Conservation (phyloP, 2,113 vertebrate species). For the Nibea coibor region DNA sequence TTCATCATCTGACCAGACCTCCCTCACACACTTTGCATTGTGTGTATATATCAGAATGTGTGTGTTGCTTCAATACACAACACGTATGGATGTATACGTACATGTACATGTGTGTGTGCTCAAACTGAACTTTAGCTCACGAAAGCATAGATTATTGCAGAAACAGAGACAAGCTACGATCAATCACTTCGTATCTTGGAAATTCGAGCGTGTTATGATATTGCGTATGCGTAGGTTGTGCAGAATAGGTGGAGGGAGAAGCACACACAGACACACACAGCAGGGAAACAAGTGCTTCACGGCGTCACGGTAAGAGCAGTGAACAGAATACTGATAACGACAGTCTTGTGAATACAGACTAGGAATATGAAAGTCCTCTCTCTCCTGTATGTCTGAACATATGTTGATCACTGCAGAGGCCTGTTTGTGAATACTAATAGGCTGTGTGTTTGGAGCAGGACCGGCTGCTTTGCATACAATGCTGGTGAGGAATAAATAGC, state of each 20-base stretch:
- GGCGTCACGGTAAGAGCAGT: conserved; percentile 22
- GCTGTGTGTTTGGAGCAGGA: conserved; percentile 33
- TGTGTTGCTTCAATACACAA: neutral
- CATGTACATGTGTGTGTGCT: neutral
- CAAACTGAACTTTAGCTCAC: neutral
- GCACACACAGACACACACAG: neutral
- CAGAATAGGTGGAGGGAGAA: conserved; percentile 1
- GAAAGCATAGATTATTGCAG: conserved; percentile 6
- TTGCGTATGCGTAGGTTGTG: conserved; percentile 45
- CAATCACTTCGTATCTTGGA: conserved; percentile 26
- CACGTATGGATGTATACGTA: neutral
- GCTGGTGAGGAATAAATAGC: conserved; percentile 13
- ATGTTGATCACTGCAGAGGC: conserved; percentile 67
- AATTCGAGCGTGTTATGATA: conserved; percentile 20
- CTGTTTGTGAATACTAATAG: conserved; percentile 73
- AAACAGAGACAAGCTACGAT: neutral
- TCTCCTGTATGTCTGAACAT: conserved; percentile 54
- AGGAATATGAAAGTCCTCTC: conserved; percentile 48
- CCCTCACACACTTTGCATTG: conserved; percentile 21
- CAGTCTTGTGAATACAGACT: conserved; percentile 30
- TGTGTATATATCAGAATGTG: conserved; percentile 12
- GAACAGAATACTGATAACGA: conserved; percentile 64
- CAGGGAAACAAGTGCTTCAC: conserved; percentile 31
- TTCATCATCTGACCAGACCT: conserved; percentile 45
- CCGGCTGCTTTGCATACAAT: conserved; percentile 66